A percentile compares a stretch with the other conserved stretches of the same genome.
phyloP scores from a whole-genome alignment of 2,797 vertebrate species.

The Orestias chungarensis region DNA sequence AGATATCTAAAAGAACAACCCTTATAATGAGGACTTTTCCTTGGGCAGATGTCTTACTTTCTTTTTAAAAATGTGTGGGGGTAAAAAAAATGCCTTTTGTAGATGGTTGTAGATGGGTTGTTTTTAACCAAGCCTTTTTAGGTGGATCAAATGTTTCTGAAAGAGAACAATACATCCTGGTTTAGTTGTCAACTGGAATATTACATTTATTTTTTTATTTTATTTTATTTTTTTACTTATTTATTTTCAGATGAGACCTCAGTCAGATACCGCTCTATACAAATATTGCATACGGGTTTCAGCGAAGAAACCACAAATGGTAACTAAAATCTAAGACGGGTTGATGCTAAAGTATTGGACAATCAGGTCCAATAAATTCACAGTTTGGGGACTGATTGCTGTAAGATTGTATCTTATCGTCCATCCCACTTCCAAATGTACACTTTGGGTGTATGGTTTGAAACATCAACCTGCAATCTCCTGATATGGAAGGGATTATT shows the following conservation, averaged over 20 bases:
- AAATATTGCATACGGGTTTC: background rate
- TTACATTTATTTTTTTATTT: background rate
- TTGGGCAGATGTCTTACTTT: too few relatives aligned
- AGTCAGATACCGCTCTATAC: background rate
- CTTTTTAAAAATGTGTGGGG: too few relatives aligned
- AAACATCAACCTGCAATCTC: background rate
- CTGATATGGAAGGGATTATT: background rate
- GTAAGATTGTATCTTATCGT: too few relatives aligned
- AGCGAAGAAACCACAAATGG: background rate
- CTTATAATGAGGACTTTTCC: background rate
- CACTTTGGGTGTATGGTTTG: background rate
- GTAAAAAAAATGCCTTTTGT: background rate
- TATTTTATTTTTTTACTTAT: too few relatives aligned
- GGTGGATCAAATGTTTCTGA: background rate
- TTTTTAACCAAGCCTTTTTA: background rate
- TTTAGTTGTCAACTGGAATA: slow-evolving; percentile 3
- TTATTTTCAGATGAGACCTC: background rate
- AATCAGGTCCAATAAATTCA: background rate
- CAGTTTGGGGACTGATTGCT: background rate
- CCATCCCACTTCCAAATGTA: background rate
- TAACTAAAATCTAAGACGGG: background rate
- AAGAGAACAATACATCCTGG: background rate
- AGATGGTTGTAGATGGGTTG: background rate
- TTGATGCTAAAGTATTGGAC: background rate
- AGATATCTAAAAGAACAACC: background rate